phyloP scores from a whole-genome alignment of 2,797 vertebrate genomes.

The Spea hammondii region DNA sequence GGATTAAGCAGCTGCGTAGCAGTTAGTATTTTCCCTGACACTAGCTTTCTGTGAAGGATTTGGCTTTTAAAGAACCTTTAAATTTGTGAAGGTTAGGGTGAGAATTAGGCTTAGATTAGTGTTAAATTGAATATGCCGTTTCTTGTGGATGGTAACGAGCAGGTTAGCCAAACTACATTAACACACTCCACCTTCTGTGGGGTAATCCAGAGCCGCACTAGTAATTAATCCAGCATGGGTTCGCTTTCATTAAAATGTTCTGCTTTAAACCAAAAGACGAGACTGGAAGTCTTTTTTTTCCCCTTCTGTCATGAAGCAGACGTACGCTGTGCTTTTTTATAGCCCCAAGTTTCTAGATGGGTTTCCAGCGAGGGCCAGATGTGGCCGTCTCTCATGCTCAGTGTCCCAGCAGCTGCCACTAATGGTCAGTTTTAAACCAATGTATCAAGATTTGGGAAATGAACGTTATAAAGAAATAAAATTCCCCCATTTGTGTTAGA shows the following conservation, averaged over 20 bases:
- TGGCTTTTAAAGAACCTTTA: not conserved
- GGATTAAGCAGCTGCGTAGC: not conserved
- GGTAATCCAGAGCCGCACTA: constrained; percentile 36
- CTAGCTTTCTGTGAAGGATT: not conserved
- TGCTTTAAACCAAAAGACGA: constrained; percentile 56
- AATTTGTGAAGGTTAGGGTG: not conserved
- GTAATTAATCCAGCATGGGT: constrained; percentile 53
- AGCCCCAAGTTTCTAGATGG: too few species aligned
- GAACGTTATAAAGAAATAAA: not conserved
- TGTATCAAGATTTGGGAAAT: not conserved
- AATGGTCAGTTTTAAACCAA: not conserved
- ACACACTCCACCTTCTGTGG: constrained; percentile 19
- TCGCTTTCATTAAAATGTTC: constrained; percentile 58
- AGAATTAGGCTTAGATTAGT: constrained; percentile 7
- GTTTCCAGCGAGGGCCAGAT: not conserved
- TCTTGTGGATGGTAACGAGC: constrained; percentile 15
- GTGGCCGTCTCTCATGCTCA: not conserved
- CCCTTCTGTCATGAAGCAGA: too few species aligned
- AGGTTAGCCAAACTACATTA: constrained; percentile 5
- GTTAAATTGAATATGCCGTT: not conserved
- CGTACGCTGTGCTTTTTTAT: too few species aligned
- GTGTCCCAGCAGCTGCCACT: constrained; percentile 10
- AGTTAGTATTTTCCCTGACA: not conserved
- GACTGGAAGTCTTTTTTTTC: constrained; percentile 45
- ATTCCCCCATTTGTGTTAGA: not conserved